These are phyloP conservation scores for Parazoanthus darwini DNA, from an alignment of 92 coral and sea anemone genomes.

Conservation along the genomic window DNA sequence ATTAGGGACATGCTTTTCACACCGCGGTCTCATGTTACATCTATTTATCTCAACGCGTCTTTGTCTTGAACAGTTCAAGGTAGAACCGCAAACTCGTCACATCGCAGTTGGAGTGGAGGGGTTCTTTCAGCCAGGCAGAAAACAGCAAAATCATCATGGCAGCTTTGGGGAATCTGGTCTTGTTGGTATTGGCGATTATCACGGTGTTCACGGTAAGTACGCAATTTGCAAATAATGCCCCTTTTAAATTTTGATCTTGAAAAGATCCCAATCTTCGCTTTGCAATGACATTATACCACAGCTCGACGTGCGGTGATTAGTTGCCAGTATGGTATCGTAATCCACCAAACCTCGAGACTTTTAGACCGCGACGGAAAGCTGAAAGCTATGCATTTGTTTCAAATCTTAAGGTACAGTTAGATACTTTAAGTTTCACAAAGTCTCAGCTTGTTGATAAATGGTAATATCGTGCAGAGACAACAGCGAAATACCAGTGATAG, in stretches of 20 bases:
- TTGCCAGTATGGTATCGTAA: neutral
- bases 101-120: conserved; percentile 1
- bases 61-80: conserved; percentile 20
- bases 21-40: conserved; percentile 20
- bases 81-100: conserved; percentile 19
- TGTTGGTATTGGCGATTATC: conserved; percentile 1
- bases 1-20: conserved; percentile 28
- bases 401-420: neutral
- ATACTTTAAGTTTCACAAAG: neutral
- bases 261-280: conserved; percentile 20
- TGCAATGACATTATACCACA: neutral
- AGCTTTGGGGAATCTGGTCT: conserved; percentile 16
- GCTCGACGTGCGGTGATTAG: neutral
- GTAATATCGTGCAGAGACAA: neutral
- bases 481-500: no score
- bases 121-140: neutral
- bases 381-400: neutral
- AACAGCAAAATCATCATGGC: conserved; percentile 17
- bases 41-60: conserved; percentile 42
- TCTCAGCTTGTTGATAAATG: neutral
- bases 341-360: neutral
- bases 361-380: neutral
- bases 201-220: conserved; percentile 21
- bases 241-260: neutral
- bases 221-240: neutral